phyloP scores from a whole-genome alignment of 1,140 invertebrate genomes.

The Monochamus saltuarius region DNA sequence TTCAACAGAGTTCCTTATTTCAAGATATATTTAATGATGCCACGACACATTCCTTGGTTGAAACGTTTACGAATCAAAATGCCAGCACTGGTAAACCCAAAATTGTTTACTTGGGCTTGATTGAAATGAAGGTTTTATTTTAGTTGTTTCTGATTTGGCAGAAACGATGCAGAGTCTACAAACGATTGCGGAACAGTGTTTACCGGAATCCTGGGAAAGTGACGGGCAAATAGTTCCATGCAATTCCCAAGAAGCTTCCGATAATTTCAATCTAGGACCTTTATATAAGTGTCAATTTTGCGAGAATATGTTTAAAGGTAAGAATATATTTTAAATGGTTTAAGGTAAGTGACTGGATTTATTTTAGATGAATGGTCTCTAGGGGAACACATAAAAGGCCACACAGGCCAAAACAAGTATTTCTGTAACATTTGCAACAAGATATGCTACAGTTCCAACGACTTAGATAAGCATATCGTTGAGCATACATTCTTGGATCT shows the following conservation, averaged over 20 bases:
- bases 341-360: not conserved
- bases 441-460: constrained; percentile 27
- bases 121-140: too few relatives aligned
- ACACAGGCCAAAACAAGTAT: constrained; percentile 45
- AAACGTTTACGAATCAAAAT: constrained; percentile 45
- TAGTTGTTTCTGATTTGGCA: constrained; percentile 46
- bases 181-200: constrained; percentile 50
- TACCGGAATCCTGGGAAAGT: constrained; percentile 38
- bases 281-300: constrained; percentile 49
- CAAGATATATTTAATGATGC: constrained; percentile 49
- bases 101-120: not conserved
- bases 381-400: constrained; percentile 48
- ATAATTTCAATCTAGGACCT: constrained; percentile 42
- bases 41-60: constrained; percentile 43
- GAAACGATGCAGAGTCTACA: constrained; percentile 51
- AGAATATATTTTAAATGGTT: not conserved
- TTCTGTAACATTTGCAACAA: constrained; percentile 44
- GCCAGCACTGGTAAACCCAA: constrained; percentile 34
- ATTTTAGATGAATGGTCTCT: constrained; percentile 48
- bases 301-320: constrained; percentile 47
- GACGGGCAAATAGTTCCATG: constrained; percentile 32
- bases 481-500: constrained; percentile 31
- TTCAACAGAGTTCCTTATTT: constrained; percentile 47
- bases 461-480: constrained; percentile 37
- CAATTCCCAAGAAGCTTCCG: constrained; percentile 36